Conservation (phyloP, 2,888 invertebrate species). For the Philonicus albiceps region DNA sequence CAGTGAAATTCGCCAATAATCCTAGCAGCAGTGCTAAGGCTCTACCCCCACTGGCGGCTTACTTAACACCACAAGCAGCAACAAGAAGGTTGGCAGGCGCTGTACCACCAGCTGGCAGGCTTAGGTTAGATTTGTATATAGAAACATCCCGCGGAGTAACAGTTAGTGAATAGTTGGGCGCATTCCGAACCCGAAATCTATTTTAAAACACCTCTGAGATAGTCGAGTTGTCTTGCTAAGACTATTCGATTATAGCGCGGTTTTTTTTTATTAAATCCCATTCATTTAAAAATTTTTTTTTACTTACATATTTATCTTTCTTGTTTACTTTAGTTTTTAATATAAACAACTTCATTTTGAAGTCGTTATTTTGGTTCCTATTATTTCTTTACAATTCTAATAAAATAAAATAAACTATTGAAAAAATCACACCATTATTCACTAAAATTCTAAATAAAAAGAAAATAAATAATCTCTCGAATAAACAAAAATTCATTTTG, state of each 20-base stretch:
- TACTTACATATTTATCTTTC: neutral
- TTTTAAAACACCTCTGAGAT: neutral
- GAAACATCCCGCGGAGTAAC: constrained; percentile 20
- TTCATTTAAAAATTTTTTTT: neutral
- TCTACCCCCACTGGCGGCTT: constrained; percentile 83
- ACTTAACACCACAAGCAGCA: constrained; percentile 82
- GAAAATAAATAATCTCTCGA: neutral
- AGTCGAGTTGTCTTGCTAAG: neutral
- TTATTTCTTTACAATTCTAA: neutral
- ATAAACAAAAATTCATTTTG: neutral
- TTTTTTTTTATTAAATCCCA: neutral
- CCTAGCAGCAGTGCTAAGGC: constrained; percentile 89
- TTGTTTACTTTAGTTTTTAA: neutral
- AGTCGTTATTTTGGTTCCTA: neutral
- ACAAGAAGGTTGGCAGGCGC: constrained; percentile 86
- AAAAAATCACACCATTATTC: neutral
- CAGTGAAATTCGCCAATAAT: constrained; percentile 94
- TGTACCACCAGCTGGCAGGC: constrained; percentile 73
- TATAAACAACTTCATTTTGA: neutral
- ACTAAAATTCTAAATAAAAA: neutral
- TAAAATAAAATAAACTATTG: neutral
- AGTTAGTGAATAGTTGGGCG: neutral
- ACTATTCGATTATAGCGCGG: neutral
- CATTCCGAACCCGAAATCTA: neutral
- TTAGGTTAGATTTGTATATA: constrained; percentile 69